Base-by-base conservation (phyloP, 2,888 invertebrate species). In the Thumatha senex region DNA sequence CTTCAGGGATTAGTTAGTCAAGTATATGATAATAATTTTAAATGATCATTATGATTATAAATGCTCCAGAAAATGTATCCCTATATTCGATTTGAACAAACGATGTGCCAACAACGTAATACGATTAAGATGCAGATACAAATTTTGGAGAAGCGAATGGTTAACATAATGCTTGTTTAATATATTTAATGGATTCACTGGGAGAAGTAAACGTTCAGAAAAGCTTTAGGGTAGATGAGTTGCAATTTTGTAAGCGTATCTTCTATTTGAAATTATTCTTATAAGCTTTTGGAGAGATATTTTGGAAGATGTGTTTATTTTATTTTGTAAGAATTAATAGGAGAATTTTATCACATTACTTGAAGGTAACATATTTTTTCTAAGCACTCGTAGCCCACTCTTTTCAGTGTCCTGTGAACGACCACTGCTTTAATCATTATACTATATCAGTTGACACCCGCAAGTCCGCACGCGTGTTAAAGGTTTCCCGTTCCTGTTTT, bases 101-200 rank as follows among this genome's bases (percentile, higher is more conserved):
- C 36, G 30, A 30, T 29, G 43, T 35, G 45, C 30, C 31, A 48
- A 48, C 50, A 41, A 49, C 48, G 48, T 53, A 51, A 62, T 48
- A 48, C 50, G 58, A 49, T 66, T 51, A 39, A 54, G 41, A 46
- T 31, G 12, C 67, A 70, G 67, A 70, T 68, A 70, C 67, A 68
- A 69, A 71, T 63, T 67, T 72, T 61, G 58, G 63, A 65, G 63
- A 63, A 58, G 53, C 58, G 56, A 65, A 59, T 54, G 66, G 54
- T 58, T 53, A 65, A 70, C 69, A 72, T 75, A 79, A 80, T 78
- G 76, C 67, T 60, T 76, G 65, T 80, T 80, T 80, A 80, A 82
- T 80, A 80, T 70, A 78, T 79, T 75, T 79, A 81, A 82, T 82
- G 80, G 79, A 77, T 78, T 76, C 71, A 52, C 57, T 56, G 68